Conservation (phyloP, 2,888 invertebrate species). For the Cantharis lateralis region DNA sequence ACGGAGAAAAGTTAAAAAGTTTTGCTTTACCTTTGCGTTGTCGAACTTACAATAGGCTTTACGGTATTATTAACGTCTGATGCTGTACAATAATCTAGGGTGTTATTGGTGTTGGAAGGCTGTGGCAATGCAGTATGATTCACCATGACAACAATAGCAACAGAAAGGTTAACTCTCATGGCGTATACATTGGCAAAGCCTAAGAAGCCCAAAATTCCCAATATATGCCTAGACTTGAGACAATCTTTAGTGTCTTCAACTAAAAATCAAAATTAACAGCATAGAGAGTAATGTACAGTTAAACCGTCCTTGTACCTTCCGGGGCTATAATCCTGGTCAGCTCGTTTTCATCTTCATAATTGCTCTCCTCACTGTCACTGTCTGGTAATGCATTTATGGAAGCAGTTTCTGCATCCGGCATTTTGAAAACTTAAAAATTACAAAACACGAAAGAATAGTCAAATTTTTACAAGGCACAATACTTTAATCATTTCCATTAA, state of each 20-base stretch:
- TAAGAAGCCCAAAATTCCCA: constrained; percentile 84
- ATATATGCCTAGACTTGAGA: constrained; percentile 73
- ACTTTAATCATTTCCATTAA: background rate
- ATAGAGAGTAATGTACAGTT: background rate
- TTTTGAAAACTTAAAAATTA: background rate
- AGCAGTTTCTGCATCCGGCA: constrained; percentile 5
- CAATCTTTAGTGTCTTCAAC: constrained; percentile 69
- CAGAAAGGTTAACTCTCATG: constrained; percentile 88
- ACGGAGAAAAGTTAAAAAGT: constrained; percentile 50
- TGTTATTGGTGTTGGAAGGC: constrained; percentile 60
- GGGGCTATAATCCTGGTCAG: constrained; percentile 53
- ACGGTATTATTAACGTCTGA: constrained; percentile 55
- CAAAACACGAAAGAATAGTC: background rate
- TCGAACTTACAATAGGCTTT: constrained; percentile 40
- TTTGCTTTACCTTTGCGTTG: background rate
- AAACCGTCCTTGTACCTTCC: constrained; percentile 43
- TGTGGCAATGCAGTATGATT: constrained; percentile 69
- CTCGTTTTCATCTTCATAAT: constrained; percentile 53
- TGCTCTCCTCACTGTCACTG: constrained; percentile 40
- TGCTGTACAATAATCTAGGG: constrained; percentile 66
- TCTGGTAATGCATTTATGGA: constrained; percentile 34
- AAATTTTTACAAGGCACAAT: background rate
- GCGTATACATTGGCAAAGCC: constrained; percentile 90
- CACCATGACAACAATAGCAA: constrained; percentile 95
- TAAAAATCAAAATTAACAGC: constrained; percentile 38